Base-by-base conservation (phyloP, 23 tunicate species). In the Ascidia mentula region DNA sequence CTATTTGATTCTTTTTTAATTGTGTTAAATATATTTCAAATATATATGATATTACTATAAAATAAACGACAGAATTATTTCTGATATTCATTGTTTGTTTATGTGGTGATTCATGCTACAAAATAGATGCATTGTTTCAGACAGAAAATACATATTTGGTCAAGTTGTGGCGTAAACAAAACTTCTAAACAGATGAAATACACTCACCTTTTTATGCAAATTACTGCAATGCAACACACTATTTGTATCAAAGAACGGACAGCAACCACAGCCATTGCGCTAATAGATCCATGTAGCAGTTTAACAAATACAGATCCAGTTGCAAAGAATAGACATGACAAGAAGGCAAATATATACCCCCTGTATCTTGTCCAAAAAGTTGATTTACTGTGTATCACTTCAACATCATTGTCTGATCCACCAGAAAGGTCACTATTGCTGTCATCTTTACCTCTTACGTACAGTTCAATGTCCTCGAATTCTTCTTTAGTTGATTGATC, bases 311-410 rank as follows among this genome's bases (percentile, higher is more conserved):
- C 35, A 22, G 86, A 82, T 74, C 86, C 86, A 35, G 79, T 73
- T 8, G 86, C 86, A 53, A 82, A 82, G 31, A 82, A 82, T 6
- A 40, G 36, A 39, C 86, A 82, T 5, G 86, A 82, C 31, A 46
- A 0, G n/a, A 74, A 73, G 45, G 86, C 79, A 32, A n/a, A 82
- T 1, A 82, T 37, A 45, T 72, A 32, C 33, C 79, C 86, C 31
- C 46, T 9, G 35, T 45, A 32, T 20, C 37, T 71, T 71, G 2
- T 71, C 75, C 38, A 71, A 71, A 34, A 71, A 3, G 8, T 1
- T 3, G 32, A 35, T 4, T 71, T 34, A 34, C 18, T 3, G 38
- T 7, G 4, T 71, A 2, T n/a, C 1, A 71, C 6, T 28, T 34
- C 34, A 3, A 4, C 75, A 34, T 34, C 18, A 34, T 71, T 18